Evolutionary conservation across 2,113 vertebrate genomes (phyloP).

Genomic region (Erpornis zantholeuca): DNA sequence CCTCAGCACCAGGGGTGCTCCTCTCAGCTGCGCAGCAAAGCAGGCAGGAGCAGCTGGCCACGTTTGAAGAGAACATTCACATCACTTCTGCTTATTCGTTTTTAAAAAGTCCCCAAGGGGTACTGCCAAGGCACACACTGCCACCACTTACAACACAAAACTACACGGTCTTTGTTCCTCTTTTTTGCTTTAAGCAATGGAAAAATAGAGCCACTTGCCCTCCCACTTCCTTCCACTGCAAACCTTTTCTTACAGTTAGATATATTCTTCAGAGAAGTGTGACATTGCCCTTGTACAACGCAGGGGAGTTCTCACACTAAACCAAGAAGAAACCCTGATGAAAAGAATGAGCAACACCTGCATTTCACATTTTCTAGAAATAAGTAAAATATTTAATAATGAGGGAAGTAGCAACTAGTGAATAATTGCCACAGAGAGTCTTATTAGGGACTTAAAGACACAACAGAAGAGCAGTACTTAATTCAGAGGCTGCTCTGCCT

Average conservation of each 20-base stretch:
- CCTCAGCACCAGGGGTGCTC: neutral
- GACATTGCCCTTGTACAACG: neutral
- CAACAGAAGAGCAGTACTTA: neutral
- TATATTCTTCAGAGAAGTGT: neutral
- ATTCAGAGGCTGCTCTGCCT: neutral
- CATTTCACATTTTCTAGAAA: neutral
- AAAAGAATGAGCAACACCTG: neutral
- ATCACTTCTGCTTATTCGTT: constrained; percentile 2
- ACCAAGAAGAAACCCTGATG: neutral
- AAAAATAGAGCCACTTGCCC: constrained; percentile 46
- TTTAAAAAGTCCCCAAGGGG: neutral
- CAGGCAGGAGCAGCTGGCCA: neutral
- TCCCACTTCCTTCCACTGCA: neutral
- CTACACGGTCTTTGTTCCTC: constrained; percentile 60
- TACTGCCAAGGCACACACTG: neutral
- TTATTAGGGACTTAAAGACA: neutral
- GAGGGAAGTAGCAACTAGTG: neutral
- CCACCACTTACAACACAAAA: neutral
- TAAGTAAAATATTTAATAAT: neutral
- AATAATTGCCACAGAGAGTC: neutral
- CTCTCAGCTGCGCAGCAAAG: neutral
- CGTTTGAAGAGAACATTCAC: neutral
- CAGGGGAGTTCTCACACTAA: neutral
- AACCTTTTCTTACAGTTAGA: neutral
- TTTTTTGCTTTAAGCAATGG: constrained; percentile 54